Evolutionary conservation across 2,888 invertebrate species (phyloP).

Genomic region (Operophtera brumata): DNA sequence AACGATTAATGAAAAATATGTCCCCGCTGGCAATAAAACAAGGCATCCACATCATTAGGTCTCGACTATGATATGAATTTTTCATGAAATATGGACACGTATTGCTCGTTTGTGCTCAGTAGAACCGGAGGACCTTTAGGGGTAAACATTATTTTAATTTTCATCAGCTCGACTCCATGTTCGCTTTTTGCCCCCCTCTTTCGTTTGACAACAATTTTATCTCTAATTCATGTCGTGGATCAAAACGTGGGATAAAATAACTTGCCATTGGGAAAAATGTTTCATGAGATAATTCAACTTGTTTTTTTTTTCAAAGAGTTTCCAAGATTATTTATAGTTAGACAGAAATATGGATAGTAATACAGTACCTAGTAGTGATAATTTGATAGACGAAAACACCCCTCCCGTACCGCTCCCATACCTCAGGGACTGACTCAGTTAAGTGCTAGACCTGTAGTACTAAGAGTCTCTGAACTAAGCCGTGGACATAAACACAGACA

Average conservation of each 20-base stretch:
- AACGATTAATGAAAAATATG: conserved; percentile 73
- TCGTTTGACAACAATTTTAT: conserved; percentile 59
- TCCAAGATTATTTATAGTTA: not conserved
- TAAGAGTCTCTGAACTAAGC: too few relatives aligned
- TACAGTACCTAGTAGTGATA: too few relatives aligned
- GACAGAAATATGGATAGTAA: not conserved
- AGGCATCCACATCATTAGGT: conserved; percentile 75
- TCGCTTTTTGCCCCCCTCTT: conserved; percentile 55
- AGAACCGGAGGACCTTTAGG: conserved; percentile 43
- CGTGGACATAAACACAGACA: too few relatives aligned
- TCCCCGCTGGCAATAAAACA: conserved; percentile 70
- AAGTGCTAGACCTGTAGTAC: too few relatives aligned
- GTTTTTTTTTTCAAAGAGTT: conserved; percentile 19
- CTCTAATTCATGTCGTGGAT: conserved; percentile 44
- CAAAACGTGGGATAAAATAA: conserved; percentile 51
- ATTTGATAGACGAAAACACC: too few relatives aligned
- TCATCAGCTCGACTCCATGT: conserved; percentile 55
- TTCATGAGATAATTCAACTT: conserved; percentile 34
- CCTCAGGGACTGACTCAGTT: too few relatives aligned
- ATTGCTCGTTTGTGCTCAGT: conserved; percentile 56
- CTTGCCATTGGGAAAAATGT: conserved; percentile 32
- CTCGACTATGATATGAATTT: conserved; percentile 71
- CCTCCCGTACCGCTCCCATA: too few relatives aligned
- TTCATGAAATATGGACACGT: conserved; percentile 75
- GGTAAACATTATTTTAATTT: conserved; percentile 58